These are phyloP conservation scores for Corvus hawaiiensis DNA, from an alignment of 2,113 vertebrate species.

Conservation along the genomic window DNA sequence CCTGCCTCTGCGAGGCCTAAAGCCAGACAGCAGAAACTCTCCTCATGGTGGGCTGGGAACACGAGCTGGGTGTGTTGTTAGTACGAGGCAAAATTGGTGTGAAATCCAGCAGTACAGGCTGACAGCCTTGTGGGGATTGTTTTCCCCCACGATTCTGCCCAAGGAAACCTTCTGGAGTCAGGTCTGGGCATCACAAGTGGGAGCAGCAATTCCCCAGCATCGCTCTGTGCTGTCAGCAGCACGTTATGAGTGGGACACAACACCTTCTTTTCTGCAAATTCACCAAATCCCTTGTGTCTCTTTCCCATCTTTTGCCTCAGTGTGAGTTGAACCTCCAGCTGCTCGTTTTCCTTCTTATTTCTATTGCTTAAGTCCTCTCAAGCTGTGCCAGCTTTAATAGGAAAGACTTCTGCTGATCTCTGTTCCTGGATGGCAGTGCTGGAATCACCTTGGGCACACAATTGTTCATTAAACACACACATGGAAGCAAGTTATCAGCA, in stretches of 20 bases:
- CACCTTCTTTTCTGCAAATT: background rate
- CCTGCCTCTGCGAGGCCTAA: background rate
- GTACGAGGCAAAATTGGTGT: background rate
- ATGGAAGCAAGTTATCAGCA: background rate
- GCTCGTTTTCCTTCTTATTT: background rate
- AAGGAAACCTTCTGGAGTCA: background rate
- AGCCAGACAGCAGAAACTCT: background rate
- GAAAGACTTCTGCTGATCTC: background rate
- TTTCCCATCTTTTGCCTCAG: background rate
- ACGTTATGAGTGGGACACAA: background rate
- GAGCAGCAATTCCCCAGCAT: background rate
- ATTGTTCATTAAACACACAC: background rate
- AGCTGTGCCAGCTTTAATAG: background rate
- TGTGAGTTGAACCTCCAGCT: background rate
- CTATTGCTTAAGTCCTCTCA: background rate
- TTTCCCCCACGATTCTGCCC: background rate
- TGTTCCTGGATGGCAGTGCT: background rate
- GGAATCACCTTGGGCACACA: background rate
- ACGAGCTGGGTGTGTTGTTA: fast-evolving
- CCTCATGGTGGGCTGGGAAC: background rate
- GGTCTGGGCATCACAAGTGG: background rate
- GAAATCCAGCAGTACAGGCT: background rate
- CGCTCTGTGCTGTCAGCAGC: background rate
- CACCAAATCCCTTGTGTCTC: background rate
- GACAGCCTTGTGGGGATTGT: background rate